Conservation (phyloP, 2,113 vertebrate genomes). For the Oxygymnocypris stewartii region DNA sequence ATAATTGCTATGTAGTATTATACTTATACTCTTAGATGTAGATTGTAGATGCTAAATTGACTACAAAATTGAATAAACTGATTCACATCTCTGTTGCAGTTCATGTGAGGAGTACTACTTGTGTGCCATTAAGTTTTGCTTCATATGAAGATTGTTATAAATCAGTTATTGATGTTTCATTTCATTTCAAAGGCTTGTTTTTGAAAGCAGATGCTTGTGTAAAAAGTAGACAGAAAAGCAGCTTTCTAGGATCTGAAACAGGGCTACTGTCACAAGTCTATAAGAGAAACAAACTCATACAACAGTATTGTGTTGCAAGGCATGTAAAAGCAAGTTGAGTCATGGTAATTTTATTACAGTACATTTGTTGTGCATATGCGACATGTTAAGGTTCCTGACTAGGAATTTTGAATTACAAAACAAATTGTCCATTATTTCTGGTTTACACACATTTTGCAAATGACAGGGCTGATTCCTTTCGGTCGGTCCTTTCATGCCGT, state of each 20-base stretch:
- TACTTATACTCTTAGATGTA: not conserved
- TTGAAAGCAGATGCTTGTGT: not conserved
- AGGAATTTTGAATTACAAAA: not conserved
- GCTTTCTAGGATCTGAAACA: too few species aligned
- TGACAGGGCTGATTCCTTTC: not conserved
- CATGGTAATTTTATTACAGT: too few species aligned
- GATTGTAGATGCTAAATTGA: not conserved
- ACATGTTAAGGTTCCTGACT: too few species aligned
- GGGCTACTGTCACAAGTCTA: too few species aligned
- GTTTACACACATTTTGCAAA: not conserved
- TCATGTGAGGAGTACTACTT: not conserved
- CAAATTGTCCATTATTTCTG: not conserved
- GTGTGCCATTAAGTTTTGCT: not conserved
- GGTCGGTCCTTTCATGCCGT: not conserved
- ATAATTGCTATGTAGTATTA: not conserved
- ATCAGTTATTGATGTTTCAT: not conserved
- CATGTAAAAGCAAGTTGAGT: too few species aligned
- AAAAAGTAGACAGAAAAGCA: not conserved
- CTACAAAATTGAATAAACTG: not conserved
- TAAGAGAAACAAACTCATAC: too few species aligned
- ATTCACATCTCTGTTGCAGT: not conserved
- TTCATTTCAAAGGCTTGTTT: not conserved
- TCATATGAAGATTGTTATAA: not conserved
- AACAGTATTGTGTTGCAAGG: too few species aligned
- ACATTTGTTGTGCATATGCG: too few species aligned